phyloP scores from a whole-genome alignment of 2,797 vertebrate genomes.

The Emys orbicularis region DNA sequence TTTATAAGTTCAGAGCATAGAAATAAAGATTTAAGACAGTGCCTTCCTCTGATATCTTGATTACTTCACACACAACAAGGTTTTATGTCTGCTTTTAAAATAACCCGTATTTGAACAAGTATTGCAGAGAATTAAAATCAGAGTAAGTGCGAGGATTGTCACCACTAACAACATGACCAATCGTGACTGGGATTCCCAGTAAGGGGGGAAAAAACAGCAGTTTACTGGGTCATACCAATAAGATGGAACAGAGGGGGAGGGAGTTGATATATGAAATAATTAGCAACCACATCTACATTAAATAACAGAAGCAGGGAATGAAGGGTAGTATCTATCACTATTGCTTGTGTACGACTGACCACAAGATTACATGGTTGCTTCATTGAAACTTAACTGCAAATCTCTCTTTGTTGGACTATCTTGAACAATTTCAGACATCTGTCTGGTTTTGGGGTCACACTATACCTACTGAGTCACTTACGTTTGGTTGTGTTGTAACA shows the following conservation, averaged over 20 bases:
- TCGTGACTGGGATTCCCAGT: background rate
- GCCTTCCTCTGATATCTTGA: background rate
- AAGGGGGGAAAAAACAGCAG: background rate
- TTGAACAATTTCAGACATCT: conserved; percentile 9
- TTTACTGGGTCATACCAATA: background rate
- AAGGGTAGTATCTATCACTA: background rate
- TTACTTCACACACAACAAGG: background rate
- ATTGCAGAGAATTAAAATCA: background rate
- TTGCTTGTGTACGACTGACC: background rate
- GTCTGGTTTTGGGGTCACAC: conserved; percentile 1
- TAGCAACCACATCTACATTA: background rate
- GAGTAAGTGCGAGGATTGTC: background rate
- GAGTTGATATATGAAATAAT: background rate
- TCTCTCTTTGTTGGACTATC: background rate
- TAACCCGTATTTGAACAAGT: background rate
- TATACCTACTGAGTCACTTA: conserved; percentile 7
- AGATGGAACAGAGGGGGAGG: background rate
- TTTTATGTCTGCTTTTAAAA: background rate
- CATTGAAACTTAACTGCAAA: background rate
- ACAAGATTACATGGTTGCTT: background rate
- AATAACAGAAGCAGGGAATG: background rate
- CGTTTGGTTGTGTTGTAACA: conserved; percentile 27
- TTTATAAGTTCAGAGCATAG: background rate
- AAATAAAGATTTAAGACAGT: background rate
- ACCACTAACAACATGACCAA: background rate